Evolutionary conservation across 1,140 invertebrate genomes (phyloP).

Genomic region (Ceratosolen solmsi): DNA sequence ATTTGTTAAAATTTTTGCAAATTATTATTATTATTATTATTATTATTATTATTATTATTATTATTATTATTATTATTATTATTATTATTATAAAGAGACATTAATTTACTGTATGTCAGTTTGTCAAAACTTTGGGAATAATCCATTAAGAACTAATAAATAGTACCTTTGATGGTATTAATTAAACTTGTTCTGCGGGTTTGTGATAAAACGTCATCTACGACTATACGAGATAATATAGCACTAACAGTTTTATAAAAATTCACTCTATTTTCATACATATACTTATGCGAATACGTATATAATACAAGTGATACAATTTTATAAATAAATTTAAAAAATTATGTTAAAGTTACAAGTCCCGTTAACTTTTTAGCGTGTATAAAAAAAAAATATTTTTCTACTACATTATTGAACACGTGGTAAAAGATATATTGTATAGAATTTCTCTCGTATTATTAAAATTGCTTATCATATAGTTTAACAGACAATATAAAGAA

Average conservation of each 20-base stretch:
- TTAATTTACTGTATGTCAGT: too few species aligned
- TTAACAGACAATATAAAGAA: neutral
- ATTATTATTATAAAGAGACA: too few species aligned
- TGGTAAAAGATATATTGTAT: neutral
- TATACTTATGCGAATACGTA: too few species aligned
- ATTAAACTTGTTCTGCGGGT: too few species aligned
- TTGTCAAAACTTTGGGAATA: too few species aligned
- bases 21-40: too few species aligned
- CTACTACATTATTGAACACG: neutral
- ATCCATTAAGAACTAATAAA: too few species aligned
- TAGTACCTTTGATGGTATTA: too few species aligned
- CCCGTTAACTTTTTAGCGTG: neutral
- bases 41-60: too few species aligned
- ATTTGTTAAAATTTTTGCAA: too few species aligned
- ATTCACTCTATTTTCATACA: neutral
- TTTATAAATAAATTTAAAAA: slow-evolving; percentile 12
- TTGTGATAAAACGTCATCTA: neutral
- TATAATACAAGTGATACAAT: neutral
- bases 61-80: too few species aligned
- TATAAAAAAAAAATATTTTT: neutral
- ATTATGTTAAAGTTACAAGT: neutral
- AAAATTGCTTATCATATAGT: neutral
- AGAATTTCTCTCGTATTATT: neutral
- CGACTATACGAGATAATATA: neutral
- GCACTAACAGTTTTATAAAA: neutral